These are phyloP conservation scores for Mungos mungo DNA, from an alignment of 2,113 vertebrate species.

Conservation along the genomic window DNA sequence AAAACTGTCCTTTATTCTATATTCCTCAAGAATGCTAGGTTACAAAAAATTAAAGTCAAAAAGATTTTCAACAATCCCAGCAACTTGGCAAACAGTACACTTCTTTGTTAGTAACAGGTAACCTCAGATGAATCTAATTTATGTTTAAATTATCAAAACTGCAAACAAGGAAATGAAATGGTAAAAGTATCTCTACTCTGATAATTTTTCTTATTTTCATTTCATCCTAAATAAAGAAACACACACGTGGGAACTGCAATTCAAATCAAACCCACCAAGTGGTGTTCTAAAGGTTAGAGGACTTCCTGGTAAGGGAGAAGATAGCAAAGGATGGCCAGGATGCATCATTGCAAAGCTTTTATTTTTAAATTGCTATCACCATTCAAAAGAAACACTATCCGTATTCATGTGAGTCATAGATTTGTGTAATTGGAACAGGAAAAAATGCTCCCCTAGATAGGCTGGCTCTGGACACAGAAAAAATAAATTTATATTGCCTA, in stretches of 20 bases:
- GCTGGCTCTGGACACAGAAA: neutral
- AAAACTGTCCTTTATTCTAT: neutral
- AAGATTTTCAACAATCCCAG: constrained; percentile 27
- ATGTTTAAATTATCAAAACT: neutral
- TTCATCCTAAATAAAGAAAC: constrained; percentile 5
- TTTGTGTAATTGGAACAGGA: neutral
- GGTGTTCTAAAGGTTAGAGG: neutral
- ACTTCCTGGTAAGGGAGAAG: neutral
- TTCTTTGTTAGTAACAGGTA: neutral
- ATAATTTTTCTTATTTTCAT: neutral
- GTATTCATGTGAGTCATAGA: neutral
- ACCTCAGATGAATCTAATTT: neutral
- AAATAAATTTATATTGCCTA: neutral
- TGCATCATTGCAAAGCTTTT: neutral
- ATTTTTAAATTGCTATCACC: neutral
- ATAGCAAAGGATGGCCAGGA: neutral
- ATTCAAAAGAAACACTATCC: neutral
- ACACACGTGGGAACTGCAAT: neutral
- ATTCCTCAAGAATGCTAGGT: neutral
- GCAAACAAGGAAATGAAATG: neutral
- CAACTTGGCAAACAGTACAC: neutral
- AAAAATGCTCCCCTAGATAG: neutral
- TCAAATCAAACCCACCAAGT: constrained; percentile 33
- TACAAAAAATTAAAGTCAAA: neutral
- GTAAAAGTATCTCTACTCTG: neutral